Conservation (phyloP, 2,797 vertebrate genomes). For the Sebastes itinus region DNA sequence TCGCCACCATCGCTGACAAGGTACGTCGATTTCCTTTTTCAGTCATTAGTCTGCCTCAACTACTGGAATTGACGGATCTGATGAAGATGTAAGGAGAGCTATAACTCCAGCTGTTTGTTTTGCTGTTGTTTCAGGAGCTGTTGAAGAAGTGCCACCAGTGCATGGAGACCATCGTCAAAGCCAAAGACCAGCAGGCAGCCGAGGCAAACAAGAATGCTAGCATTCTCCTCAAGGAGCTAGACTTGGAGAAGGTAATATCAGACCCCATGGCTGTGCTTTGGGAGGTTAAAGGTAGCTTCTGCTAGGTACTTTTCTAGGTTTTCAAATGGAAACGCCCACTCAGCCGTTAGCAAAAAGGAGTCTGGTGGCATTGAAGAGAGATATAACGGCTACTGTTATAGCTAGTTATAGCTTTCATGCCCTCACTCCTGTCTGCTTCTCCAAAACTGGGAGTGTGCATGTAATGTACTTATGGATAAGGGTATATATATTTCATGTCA, state of each 20-base stretch:
- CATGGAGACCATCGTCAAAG: conserved; percentile 99
- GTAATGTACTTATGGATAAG: too few relatives aligned
- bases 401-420: too few relatives aligned
- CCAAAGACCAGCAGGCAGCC: conserved; percentile 99
- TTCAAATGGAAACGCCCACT: too few relatives aligned
- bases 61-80: not conserved
- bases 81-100: not conserved
- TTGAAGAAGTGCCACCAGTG: conserved; percentile 99
- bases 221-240: conserved; percentile 96
- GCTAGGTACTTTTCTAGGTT: too few relatives aligned
- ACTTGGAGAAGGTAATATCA: conserved; percentile 92
- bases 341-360: too few relatives aligned
- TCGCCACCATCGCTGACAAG: conserved; percentile 98
- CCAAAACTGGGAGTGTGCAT: too few relatives aligned
- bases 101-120: not conserved
- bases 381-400: too few relatives aligned
- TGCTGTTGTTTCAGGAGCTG: conserved; percentile 85
- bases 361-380: fast-evolving
- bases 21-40: conserved; percentile 68
- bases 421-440: too few relatives aligned
- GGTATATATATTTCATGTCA: too few relatives aligned
- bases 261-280: not conserved
- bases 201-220: conserved; percentile 99
- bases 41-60: not conserved
- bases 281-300: not conserved